Evolutionary conservation across 2,888 invertebrate species (phyloP).

Genomic region (Ellobium chinense): DNA sequence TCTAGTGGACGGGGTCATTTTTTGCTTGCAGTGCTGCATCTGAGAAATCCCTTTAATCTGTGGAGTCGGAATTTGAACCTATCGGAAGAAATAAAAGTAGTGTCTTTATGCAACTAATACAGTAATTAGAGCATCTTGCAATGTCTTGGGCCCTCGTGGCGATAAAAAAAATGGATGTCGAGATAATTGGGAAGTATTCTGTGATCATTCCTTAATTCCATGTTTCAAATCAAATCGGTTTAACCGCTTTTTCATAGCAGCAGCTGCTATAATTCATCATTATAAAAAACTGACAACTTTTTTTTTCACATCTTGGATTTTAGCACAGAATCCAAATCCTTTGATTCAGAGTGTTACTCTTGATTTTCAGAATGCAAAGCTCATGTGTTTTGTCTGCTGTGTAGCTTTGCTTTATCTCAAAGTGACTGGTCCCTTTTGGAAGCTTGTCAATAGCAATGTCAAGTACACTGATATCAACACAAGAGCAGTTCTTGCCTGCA

Average conservation of each 20-base stretch:
- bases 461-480: too few relatives aligned
- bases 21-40: neutral
- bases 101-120: neutral
- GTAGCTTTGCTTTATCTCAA: constrained; percentile 13
- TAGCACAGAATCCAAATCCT: neutral
- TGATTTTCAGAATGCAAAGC: neutral
- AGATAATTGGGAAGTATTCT: constrained; percentile 3
- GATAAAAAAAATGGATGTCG: constrained; percentile 25
- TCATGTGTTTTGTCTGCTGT: neutral
- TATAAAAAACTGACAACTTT: neutral
- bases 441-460: constrained; percentile 2
- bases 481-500: too few relatives aligned
- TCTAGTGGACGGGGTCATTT: neutral
- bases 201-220: constrained; percentile 2
- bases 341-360: constrained; percentile 8
- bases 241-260: constrained; percentile 19
- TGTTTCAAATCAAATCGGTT: constrained; percentile 24
- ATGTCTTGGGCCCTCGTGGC: constrained; percentile 9
- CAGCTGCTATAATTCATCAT: constrained; percentile 26
- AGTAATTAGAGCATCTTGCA: constrained; percentile 5
- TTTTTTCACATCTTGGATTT: constrained; percentile 16
- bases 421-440: constrained; percentile 21
- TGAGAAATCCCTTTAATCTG: neutral
- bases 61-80: neutral
- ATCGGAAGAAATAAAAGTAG: neutral